Conservation (phyloP, 2,113 vertebrate genomes). For the Synodontis membranacea region DNA sequence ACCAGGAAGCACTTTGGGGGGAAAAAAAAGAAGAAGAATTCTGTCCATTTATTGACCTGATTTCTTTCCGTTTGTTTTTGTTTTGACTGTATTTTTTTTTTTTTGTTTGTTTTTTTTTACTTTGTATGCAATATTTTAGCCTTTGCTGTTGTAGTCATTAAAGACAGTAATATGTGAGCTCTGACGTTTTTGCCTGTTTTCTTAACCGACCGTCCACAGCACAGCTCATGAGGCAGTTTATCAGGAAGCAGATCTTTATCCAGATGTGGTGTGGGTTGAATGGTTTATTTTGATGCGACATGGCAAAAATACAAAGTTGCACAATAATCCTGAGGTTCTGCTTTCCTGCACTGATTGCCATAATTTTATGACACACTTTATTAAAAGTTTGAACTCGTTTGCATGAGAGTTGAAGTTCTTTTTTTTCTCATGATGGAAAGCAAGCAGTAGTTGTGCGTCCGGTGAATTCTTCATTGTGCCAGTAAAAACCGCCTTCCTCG, state of each 20-base stretch:
- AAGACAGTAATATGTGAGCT: conserved; percentile 59
- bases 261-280: conserved; percentile 27
- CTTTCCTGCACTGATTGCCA: neutral
- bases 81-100: conserved; percentile 36
- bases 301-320: conserved; percentile 8
- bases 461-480: conserved; percentile 10
- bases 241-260: conserved; percentile 24
- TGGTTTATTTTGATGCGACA: conserved; percentile 27
- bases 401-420: neutral
- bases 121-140: conserved; percentile 66
- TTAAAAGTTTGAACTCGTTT: neutral
- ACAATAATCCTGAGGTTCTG: conserved; percentile 27
- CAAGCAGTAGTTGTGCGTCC: neutral
- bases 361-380: neutral
- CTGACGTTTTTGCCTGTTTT: conserved; percentile 16
- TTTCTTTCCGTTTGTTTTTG: neutral
- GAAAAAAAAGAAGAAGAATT: conserved; percentile 3
- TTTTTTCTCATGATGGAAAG: conserved; percentile 2
- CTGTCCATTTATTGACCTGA: conserved; percentile 51
- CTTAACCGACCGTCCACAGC: neutral
- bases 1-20: conserved; percentile 68
- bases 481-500: neutral
- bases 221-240: neutral
- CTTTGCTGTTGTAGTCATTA: conserved; percentile 71
- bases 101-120: conserved; percentile 51